phyloP scores from a whole-genome alignment of 2,113 vertebrate genomes.

The Oncorhynchus keta region DNA sequence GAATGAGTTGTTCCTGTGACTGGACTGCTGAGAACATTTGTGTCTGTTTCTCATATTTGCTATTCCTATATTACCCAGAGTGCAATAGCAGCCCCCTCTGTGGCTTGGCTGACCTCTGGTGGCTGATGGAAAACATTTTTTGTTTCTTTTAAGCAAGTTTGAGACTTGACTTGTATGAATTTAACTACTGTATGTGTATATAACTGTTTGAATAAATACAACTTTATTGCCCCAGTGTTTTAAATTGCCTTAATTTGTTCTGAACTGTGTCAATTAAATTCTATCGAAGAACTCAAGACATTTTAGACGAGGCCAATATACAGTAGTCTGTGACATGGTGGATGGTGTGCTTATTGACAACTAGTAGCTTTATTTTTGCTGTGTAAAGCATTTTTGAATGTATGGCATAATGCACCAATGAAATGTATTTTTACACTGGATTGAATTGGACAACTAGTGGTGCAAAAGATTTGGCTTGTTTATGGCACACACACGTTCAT shows the following conservation, averaged over 20 bases:
- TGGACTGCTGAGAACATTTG: slow-evolving; percentile 42
- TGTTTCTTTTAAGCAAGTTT: slow-evolving; percentile 64
- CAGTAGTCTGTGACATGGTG: no score
- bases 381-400: no score
- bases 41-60: slow-evolving; percentile 21
- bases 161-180: slow-evolving; percentile 70
- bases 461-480: no score
- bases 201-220: slow-evolving; percentile 67
- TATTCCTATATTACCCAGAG: slow-evolving; percentile 70
- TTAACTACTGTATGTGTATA: slow-evolving; percentile 55
- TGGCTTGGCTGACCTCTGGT: slow-evolving; percentile 52
- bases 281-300: no score
- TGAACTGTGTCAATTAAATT: background rate
- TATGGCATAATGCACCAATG: no score
- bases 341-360: no score
- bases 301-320: no score
- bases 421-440: no score
- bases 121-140: slow-evolving; percentile 44
- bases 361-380: no score
- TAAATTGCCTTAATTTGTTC: background rate
- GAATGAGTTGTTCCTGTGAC: slow-evolving; percentile 52
- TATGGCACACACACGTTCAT: no score
- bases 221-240: slow-evolving; percentile 20
- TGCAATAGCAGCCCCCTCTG: slow-evolving; percentile 59
- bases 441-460: no score